phyloP scores from a whole-genome alignment of 1,140 invertebrate species.

The Agraylea sexmaculata region DNA sequence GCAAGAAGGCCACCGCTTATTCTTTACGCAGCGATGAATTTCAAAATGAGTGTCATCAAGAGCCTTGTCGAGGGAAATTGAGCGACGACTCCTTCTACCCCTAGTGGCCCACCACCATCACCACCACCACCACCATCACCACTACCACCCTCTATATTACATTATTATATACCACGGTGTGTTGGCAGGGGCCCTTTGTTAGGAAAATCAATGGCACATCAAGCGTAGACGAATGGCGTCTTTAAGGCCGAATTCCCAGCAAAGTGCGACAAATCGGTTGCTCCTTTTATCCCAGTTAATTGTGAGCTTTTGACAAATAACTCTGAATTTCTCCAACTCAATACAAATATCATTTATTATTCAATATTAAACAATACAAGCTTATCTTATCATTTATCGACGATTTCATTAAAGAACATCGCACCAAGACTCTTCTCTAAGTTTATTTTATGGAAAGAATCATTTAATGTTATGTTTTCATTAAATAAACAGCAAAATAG shows the following conservation, averaged over 20 bases:
- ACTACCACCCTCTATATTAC: constrained; percentile 5
- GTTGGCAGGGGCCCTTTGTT: constrained; percentile 16
- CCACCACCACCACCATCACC: not conserved
- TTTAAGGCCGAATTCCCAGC: no score
- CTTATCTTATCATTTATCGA: no score
- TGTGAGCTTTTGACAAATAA: no score
- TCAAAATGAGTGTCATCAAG: constrained; percentile 23
- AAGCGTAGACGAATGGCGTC: constrained; percentile 4
- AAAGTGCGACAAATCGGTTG: not conserved
- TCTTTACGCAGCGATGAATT: constrained; percentile 22
- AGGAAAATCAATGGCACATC: constrained; percentile 21
- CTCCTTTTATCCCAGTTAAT: not conserved
- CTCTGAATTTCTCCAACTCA: no score
- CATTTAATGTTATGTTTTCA: no score
- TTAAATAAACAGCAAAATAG: no score
- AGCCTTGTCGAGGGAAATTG: constrained; percentile 20
- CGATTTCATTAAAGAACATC: no score
- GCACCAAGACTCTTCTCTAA: no score
- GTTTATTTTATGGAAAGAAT: no score
- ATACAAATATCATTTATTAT: no score
- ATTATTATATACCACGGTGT: constrained; percentile 1
- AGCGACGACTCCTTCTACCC: constrained; percentile 14
- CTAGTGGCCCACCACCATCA: constrained; percentile 6
- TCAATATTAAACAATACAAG: no score
- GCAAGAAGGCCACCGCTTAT: constrained; percentile 13